Percentiles rank a stretch among this genome's conserved stretches.
Evolutionary conservation across 2,797 vertebrate genomes (phyloP).

Genomic region (Alexandromys oeconomus): DNA sequence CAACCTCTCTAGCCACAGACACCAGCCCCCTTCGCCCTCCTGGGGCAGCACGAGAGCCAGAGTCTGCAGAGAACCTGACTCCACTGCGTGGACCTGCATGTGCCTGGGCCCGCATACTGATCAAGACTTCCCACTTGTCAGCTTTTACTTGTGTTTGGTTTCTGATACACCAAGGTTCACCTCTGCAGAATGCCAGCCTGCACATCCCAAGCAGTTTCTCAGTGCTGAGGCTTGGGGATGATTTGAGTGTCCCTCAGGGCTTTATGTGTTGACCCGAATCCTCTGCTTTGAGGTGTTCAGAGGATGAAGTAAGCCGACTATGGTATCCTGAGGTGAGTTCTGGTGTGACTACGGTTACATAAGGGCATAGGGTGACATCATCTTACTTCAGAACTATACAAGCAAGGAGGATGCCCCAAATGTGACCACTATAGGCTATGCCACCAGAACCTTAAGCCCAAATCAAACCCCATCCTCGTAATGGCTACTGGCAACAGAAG

Average conservation of each 20-base stretch:
- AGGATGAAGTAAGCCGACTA: not conserved
- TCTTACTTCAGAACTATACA: not conserved
- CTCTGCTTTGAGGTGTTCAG: not conserved
- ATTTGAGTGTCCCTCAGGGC: not conserved
- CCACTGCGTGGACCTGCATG: not conserved
- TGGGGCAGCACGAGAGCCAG: accelerated
- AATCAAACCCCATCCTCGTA: not conserved
- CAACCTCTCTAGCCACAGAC: not conserved
- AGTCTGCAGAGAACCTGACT: not conserved
- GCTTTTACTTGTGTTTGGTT: not conserved
- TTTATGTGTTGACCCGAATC: not conserved
- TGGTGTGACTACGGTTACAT: not conserved
- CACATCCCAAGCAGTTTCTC: not conserved
- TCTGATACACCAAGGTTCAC: not conserved
- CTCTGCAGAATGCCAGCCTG: not conserved
- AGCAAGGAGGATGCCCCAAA: not conserved
- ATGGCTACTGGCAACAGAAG: not conserved
- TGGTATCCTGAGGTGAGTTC: not conserved
- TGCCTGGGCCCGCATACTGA: accelerated
- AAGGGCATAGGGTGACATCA: not conserved
- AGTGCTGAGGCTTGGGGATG: not conserved
- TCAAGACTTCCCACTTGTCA: not conserved
- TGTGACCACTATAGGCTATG: not conserved
- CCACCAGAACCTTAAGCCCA: not conserved
- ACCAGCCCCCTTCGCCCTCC: not conserved